A percentile compares a stretch with the other conserved stretches of the same genome.
These are phyloP conservation scores for Hippocampus guttulatus DNA, from an alignment of 2,113 vertebrate genomes.

Conservation along the genomic window DNA sequence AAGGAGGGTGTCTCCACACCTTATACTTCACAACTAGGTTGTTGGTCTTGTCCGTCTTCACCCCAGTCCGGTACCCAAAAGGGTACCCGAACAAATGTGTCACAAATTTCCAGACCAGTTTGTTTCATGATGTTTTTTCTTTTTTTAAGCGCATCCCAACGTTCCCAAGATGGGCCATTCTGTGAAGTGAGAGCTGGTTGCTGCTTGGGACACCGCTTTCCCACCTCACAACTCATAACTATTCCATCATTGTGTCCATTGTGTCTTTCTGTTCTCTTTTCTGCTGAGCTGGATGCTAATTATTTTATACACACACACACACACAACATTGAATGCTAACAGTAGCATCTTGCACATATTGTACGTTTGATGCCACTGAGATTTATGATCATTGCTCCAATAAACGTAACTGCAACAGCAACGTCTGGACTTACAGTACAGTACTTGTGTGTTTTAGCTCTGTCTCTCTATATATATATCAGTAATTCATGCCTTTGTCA, in stretches of 20 bases:
- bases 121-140: not conserved
- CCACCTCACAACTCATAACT: not conserved
- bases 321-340: not conserved
- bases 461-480: not conserved
- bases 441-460: not conserved
- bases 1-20: conserved; percentile 11
- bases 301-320: not conserved
- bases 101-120: not conserved
- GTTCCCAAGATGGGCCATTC: conserved; percentile 53
- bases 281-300: conserved; percentile 10
- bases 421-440: not conserved
- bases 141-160: conserved; percentile 60
- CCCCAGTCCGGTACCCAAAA: not conserved
- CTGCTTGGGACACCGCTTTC: conserved; percentile 1
- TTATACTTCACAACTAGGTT: not conserved
- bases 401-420: conserved; percentile 23
- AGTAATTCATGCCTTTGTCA: no score
- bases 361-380: conserved; percentile 16
- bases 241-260: not conserved
- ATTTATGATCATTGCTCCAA: conserved; percentile 33
- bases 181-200: conserved; percentile 58
- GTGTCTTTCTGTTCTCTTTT: not conserved
- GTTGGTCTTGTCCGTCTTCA: not conserved
- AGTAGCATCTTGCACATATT: conserved; percentile 47
- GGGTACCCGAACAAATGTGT: not conserved